Conservation (phyloP, 1,140 invertebrate genomes). For the Ceratoteleas bidentatus region DNA sequence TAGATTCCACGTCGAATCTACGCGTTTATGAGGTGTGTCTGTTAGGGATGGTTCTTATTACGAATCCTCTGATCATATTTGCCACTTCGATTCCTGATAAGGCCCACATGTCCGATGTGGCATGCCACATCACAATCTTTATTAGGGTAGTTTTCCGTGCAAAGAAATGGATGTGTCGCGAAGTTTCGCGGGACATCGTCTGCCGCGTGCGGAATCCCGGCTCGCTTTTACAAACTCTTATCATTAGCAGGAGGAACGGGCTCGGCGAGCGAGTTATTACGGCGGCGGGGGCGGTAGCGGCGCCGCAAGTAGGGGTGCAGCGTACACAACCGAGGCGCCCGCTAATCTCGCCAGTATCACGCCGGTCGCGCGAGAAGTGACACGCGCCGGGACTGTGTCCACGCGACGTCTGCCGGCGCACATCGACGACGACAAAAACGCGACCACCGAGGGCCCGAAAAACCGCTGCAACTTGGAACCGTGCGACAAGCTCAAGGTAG, state of each 20-base stretch:
- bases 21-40: too few species aligned
- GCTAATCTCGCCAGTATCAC: constrained; percentile 79
- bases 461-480: constrained; percentile 27
- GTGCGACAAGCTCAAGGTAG: constrained; percentile 43
- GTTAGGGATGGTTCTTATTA: too few species aligned
- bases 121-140: too few species aligned
- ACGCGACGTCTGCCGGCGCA: background rate
- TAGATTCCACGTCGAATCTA: too few species aligned
- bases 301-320: constrained; percentile 66
- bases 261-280: constrained; percentile 55
- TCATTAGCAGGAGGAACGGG: constrained; percentile 76
- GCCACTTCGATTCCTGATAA: too few species aligned
- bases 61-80: too few species aligned
- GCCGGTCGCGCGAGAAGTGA: constrained; percentile 78
- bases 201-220: constrained; percentile 15
- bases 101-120: too few species aligned
- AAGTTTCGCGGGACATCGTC: constrained; percentile 24
- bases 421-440: constrained; percentile 23
- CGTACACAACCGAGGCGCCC: constrained; percentile 74
- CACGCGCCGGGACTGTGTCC: constrained; percentile 60
- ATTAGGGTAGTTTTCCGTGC: too few species aligned
- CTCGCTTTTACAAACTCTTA: constrained; percentile 65
- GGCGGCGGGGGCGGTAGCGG: constrained; percentile 62
- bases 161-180: background rate
- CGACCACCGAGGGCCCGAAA: constrained; percentile 14